Evolutionary conservation across 2,113 vertebrate genomes (phyloP), one percentile per base, ranked within the genome.

Genomic region (Forbesichthys agassizii): DNA sequence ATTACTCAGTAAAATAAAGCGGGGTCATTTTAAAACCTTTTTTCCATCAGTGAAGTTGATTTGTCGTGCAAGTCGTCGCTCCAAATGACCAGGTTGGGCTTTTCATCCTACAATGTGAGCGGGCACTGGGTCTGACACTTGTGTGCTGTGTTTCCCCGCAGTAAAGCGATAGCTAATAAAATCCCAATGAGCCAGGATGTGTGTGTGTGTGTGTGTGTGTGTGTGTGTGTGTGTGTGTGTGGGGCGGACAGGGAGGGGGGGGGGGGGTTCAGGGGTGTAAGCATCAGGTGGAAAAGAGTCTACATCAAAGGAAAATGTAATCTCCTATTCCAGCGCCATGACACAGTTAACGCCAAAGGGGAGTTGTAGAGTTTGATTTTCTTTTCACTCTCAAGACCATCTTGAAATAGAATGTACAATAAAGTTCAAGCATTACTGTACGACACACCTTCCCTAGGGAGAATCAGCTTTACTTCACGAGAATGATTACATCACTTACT

Each of bases 21-120:
- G 16, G 33, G 27, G 52, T 65, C 73, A 27, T 13, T 69, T 64
- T 67, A 33, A 1, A 12, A 27, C 27, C 46, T 68, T 36, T 59
- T 58, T 46, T 4, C 66, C 66, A 48, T 36, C 54, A 48, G 46
- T 48, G 46, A 47, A 61, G 47, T 46, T 73, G 46, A 4, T 69
- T 60, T 66, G 52, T 62, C 48, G 42, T 48, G 14, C 11, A 13
- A 33, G 18, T 57, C 63, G 11, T 11, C 53, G n/a, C 47, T 51
- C 64, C 36, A 61, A 12, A 72, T 65, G 66, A 74, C 61, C 57
- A 63, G 67, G 27, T 20, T 33, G 13, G 18, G 13, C 33, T 61
- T 74, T 66, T 79, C 55, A 74, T 79, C 62, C 63, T 69, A 57
- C 59, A 57, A 60, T 60, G 52, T 65, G 33, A 66, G 53, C 67